Evolutionary conservation across 1,140 invertebrate species (phyloP).

Genomic region (Tetragnatha versicolor): DNA sequence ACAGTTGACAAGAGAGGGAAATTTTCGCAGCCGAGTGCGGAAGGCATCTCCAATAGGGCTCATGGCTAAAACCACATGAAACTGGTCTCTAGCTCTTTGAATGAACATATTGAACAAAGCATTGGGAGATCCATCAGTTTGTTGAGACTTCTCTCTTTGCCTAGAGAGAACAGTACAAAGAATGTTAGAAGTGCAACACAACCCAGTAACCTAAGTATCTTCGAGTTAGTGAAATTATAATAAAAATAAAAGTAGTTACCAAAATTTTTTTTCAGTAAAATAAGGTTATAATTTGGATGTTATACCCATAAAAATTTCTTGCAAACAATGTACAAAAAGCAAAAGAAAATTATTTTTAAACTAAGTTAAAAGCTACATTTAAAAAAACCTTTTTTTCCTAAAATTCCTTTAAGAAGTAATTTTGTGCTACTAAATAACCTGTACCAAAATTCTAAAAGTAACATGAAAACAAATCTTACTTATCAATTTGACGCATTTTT

Average conservation of each 20-base stretch:
- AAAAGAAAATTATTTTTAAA: not conserved
- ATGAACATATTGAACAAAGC: slow-evolving; percentile 95
- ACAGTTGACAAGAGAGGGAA: slow-evolving; percentile 93
- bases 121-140: slow-evolving; percentile 87
- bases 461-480: slow-evolving; percentile 68
- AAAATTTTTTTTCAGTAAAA: not conserved
- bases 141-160: slow-evolving; percentile 65
- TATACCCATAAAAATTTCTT: not conserved
- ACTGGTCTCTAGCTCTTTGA: slow-evolving; percentile 85
- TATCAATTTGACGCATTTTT: slow-evolving; percentile 90
- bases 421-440: no score
- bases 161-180: no score
- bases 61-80: slow-evolving; percentile 92
- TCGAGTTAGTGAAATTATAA: no score
- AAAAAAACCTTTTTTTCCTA: not conserved
- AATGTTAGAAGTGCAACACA: no score
- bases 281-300: not conserved
- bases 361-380: not conserved
- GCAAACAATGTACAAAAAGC: not conserved
- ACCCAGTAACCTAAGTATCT: no score
- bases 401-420: no score
- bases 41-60: slow-evolving; percentile 85
- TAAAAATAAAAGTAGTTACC: no score
- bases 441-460: not conserved
- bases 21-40: slow-evolving; percentile 86